phyloP scores from a whole-genome alignment of 2,888 invertebrate species.

The Podabrus alpinus region DNA sequence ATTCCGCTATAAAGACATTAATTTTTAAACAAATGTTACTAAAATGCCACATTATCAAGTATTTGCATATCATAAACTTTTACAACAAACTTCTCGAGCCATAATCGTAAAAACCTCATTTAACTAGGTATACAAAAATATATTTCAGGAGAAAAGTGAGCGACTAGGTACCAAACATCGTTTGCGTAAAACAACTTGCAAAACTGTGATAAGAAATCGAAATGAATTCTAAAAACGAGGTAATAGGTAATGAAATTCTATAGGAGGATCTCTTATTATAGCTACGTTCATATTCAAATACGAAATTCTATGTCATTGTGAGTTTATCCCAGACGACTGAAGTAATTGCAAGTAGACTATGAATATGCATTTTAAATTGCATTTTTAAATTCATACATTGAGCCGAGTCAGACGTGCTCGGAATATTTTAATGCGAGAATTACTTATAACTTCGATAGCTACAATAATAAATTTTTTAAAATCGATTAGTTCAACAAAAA shows the following conservation, averaged over 20 bases:
- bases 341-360: neutral
- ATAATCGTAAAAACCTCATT: constrained; percentile 21
- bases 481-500: neutral
- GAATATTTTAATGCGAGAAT: neutral
- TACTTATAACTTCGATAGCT: neutral
- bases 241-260: neutral
- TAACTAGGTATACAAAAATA: constrained; percentile 7
- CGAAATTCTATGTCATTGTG: neutral
- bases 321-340: neutral
- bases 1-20: neutral
- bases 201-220: neutral
- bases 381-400: neutral
- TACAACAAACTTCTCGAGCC: constrained; percentile 3
- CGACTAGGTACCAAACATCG: neutral
- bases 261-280: neutral
- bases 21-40: neutral
- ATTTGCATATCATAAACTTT: constrained; percentile 14
- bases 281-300: neutral
- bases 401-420: neutral
- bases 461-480: neutral
- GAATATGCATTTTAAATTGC: neutral
- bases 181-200: neutral
- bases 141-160: constrained; percentile 7
- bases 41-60: neutral
- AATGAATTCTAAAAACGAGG: neutral